A percentile compares a stretch with the other conserved stretches of the same genome.
phyloP scores from a whole-genome alignment of 2,797 vertebrate genomes.

The Spondyliosoma cantharus region DNA sequence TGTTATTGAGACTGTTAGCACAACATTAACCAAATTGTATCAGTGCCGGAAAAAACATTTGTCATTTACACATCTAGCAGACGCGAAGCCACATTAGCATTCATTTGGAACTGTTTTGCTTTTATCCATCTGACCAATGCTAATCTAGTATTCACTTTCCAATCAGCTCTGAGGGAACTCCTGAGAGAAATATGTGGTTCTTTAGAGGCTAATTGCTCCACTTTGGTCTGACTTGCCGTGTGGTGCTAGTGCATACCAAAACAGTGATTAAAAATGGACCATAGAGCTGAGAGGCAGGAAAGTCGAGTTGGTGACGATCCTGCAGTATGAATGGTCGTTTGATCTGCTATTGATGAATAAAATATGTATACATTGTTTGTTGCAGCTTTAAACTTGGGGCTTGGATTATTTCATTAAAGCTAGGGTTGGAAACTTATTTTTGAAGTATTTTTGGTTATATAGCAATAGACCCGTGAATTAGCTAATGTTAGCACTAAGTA shows the following conservation, averaged over 20 bases:
- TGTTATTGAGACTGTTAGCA: neutral
- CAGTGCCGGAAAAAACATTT: neutral
- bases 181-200: conserved; percentile 2
- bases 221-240: neutral
- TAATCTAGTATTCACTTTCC: neutral
- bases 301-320: too few species aligned
- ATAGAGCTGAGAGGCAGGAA: neutral
- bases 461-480: too few species aligned
- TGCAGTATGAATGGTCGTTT: neutral
- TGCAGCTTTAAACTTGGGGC: neutral
- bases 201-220: neutral
- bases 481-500: too few species aligned
- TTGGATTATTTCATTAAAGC: neutral
- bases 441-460: too few species aligned
- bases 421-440: too few species aligned
- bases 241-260: neutral
- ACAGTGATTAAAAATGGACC: neutral
- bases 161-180: neutral
- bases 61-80: neutral
- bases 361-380: neutral
- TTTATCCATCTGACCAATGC: neutral
- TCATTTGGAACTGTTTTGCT: neutral
- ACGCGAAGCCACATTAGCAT: neutral
- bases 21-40: neutral
- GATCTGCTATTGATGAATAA: neutral